These are phyloP conservation scores for Mactromeris polynyma DNA, from an alignment of 2,888 invertebrate species.

Conservation along the genomic window DNA sequence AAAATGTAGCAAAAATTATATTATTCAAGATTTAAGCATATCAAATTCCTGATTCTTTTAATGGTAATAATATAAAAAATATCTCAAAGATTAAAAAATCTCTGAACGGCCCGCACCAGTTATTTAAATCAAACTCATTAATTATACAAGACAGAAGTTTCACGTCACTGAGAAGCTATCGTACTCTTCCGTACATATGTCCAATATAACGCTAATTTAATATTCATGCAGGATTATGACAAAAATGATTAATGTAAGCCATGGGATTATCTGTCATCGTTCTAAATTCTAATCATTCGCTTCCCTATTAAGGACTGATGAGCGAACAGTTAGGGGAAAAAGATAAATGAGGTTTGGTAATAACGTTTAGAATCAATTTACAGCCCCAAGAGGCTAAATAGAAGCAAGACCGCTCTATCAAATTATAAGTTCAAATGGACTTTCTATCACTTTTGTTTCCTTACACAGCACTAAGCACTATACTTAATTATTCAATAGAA, in stretches of 20 bases:
- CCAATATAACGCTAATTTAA: constrained; percentile 4
- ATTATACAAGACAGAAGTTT: not conserved
- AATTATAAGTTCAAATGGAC: not conserved
- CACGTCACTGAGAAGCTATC: not conserved
- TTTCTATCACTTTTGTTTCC: not conserved
- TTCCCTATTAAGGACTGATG: constrained; percentile 14
- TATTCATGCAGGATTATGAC: constrained; percentile 15
- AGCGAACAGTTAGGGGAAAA: not conserved
- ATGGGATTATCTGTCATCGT: not conserved
- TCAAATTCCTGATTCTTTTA: not conserved
- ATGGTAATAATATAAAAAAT: not conserved
- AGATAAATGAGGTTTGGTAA: constrained; percentile 10
- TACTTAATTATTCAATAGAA: not conserved
- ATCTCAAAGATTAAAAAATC: not conserved
- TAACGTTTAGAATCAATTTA: not conserved
- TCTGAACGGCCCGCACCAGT: not conserved
- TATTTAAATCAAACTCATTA: not conserved
- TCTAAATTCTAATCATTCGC: not conserved
- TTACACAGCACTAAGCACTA: not conserved
- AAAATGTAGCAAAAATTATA: not conserved
- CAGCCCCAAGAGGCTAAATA: not conserved
- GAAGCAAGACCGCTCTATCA: not conserved
- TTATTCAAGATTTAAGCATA: not conserved
- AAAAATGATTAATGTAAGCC: constrained; percentile 20
- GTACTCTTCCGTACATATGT: not conserved